phyloP scores from a whole-genome alignment of 2,113 vertebrate genomes.

The Forbesichthys papilliferus region DNA sequence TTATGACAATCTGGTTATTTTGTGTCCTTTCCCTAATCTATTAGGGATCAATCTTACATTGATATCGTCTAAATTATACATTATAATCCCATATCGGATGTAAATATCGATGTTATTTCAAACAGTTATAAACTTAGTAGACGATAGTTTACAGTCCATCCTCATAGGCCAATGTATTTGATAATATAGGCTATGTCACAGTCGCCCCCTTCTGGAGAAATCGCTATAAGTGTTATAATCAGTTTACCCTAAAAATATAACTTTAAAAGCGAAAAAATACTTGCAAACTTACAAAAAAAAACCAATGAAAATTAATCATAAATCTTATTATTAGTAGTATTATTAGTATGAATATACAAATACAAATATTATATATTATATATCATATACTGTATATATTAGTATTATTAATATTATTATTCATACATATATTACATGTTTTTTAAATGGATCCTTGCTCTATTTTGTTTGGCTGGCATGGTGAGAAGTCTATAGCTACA shows the following conservation, averaged over 20 bases:
- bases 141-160: neutral
- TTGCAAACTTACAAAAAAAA: too few species aligned
- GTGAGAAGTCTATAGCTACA: slow-evolving; percentile 10
- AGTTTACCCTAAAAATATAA: too few species aligned
- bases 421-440: neutral
- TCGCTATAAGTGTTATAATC: neutral
- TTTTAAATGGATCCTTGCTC: neutral
- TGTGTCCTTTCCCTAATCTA: too few species aligned
- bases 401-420: neutral
- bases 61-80: too few species aligned
- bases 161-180: neutral
- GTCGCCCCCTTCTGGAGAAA: slow-evolving; percentile 65
- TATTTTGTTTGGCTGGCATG: neutral
- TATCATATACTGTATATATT: neutral
- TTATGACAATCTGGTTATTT: too few species aligned
- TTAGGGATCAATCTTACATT: too few species aligned
- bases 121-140: neutral
- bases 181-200: neutral
- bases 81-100: neutral
- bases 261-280: too few species aligned
- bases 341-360: neutral
- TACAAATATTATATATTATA: neutral
- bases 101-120: neutral
- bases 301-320: neutral
- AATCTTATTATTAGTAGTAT: neutral